phyloP scores from a whole-genome alignment of 2,888 invertebrate species.

The Polydrusus tereticollis region DNA sequence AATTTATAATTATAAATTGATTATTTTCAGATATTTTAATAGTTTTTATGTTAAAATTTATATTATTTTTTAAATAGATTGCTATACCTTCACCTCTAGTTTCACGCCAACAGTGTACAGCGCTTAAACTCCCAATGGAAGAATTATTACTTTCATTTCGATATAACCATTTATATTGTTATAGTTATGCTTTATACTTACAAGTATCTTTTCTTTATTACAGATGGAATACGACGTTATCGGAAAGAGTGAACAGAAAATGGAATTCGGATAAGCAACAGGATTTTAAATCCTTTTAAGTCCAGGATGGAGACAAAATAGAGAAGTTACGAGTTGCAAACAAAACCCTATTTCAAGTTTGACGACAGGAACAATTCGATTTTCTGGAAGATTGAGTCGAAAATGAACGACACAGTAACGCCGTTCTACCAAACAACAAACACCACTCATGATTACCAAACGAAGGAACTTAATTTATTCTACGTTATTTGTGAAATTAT shows the following conservation, averaged over 20 bases:
- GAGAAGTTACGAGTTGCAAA: not conserved
- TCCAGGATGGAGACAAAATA: conserved; percentile 20
- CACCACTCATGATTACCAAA: conserved; percentile 51
- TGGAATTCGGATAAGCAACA: conserved; percentile 28
- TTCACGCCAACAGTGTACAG: too few species aligned
- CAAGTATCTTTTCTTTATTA: conserved; percentile 10
- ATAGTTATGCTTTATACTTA: too few species aligned
- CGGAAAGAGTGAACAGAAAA: conserved; percentile 7
- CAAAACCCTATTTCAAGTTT: not conserved
- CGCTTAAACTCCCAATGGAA: too few species aligned
- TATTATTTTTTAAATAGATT: too few species aligned
- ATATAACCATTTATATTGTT: too few species aligned
- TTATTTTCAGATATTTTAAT: too few species aligned
- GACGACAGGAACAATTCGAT: not conserved
- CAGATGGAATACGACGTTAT: conserved; percentile 11
- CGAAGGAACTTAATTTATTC: conserved; percentile 76
- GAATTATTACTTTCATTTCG: too few species aligned
- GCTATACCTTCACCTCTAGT: too few species aligned
- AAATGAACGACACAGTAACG: conserved; percentile 15
- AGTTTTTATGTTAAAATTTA: too few species aligned
- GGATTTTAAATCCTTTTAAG: not conserved
- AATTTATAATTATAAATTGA: too few species aligned
- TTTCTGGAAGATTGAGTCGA: conserved; percentile 4
- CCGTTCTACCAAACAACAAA: not conserved
- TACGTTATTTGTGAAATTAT: conserved; percentile 86